Percentiles rank a stretch among this genome's conserved stretches.
Conservation (phyloP, 2,113 vertebrate species). For the Myxocyprinus asiaticus region DNA sequence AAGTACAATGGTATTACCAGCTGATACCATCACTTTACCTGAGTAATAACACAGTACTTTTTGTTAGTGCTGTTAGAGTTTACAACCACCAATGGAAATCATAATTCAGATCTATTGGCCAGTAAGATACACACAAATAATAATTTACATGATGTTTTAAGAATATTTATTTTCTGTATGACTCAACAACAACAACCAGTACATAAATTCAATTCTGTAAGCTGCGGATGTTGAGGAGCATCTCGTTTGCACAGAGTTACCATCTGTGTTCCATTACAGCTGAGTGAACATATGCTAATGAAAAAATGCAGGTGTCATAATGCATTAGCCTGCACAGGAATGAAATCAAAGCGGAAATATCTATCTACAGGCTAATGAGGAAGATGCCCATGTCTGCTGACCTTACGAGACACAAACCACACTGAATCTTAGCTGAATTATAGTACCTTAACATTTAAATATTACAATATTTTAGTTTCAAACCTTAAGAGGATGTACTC, state of each 20-base stretch:
- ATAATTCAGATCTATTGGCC: too few species aligned
- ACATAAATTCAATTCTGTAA: conserved; percentile 51
- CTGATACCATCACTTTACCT: too few species aligned
- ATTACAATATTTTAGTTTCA: background rate
- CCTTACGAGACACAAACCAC: background rate
- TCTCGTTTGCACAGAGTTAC: background rate
- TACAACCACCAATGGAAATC: too few species aligned
- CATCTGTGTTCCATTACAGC: conserved; percentile 3
- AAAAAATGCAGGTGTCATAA: conserved; percentile 39
- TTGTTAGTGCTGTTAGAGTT: too few species aligned
- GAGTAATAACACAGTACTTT: too few species aligned
- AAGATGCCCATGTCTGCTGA: background rate
- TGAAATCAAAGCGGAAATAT: conserved; percentile 9
- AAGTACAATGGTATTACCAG: too few species aligned
- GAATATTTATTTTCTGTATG: background rate
- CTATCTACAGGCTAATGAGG: conserved; percentile 36
- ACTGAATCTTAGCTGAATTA: background rate
- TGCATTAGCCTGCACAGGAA: conserved; percentile 33
- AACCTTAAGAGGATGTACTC: conserved; percentile 63
- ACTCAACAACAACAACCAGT: conserved; percentile 34
- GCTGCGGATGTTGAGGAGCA: background rate
- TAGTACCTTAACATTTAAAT: background rate
- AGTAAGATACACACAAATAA: too few species aligned
- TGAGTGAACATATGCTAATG: conserved; percentile 45
- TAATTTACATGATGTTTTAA: background rate